A percentile compares a stretch with the other conserved stretches of the same genome.
Conservation (phyloP, 1,140 invertebrate genomes). For the Cepaea nemoralis region DNA sequence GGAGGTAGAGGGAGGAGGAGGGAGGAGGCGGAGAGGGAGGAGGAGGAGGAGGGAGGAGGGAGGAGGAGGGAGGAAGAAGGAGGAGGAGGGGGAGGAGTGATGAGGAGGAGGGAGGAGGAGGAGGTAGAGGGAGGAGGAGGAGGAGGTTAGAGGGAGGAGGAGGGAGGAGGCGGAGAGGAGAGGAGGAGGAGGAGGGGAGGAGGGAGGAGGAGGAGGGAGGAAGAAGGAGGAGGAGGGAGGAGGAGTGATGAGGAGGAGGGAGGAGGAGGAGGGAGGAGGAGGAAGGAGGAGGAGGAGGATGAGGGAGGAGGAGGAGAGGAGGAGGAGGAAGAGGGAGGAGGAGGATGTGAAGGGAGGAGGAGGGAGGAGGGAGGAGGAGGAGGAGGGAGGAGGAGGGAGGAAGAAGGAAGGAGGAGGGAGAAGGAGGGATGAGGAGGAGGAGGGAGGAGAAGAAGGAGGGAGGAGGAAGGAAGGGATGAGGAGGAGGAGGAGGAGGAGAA, state of each 20-base stretch:
- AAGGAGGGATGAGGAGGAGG: neutral
- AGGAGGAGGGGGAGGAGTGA: neutral
- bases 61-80: neutral
- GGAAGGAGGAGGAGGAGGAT: neutral
- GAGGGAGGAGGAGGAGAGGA: neutral
- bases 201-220: no score
- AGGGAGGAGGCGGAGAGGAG: no score
- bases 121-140: neutral
- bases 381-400: neutral
- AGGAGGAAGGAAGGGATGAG: neutral
- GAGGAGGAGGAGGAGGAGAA: neutral
- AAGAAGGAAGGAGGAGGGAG: slow-evolving; percentile 3
- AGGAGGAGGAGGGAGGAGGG: neutral
- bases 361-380: neutral
- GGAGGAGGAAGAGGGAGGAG: neutral
- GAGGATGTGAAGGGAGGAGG: neutral
- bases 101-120: neutral
- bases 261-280: slow-evolving; percentile 1
- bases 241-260: neutral
- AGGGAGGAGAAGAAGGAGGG: slow-evolving; percentile 14
- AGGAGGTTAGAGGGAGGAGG: no score
- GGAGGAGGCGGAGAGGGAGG: neutral
- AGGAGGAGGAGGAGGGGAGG: no score
- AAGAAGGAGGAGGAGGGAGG: neutral
- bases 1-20: neutral